A percentile compares a stretch with the other conserved stretches of the same genome.
Conservation (phyloP, 2,113 vertebrate genomes). For the Brienomyrus brachyistius region DNA sequence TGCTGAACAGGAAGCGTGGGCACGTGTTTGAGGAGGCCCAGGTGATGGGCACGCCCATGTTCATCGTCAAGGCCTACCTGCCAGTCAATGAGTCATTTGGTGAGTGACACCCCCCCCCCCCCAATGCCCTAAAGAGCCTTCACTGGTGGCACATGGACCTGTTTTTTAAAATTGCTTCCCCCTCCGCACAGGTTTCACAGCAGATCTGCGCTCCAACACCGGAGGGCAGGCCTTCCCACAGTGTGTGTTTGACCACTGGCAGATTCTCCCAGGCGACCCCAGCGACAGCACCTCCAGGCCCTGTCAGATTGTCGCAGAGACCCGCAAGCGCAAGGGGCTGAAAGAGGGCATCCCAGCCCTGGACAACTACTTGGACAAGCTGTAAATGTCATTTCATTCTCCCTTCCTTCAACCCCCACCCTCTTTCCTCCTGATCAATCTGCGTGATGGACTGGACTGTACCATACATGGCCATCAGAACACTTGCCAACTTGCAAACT, state of each 20-base stretch:
- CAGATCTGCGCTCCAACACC: constrained; percentile 84
- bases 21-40: constrained; percentile 81
- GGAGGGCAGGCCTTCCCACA: constrained; percentile 93
- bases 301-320: constrained; percentile 68
- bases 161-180: not conserved
- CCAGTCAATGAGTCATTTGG: constrained; percentile 91
- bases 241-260: constrained; percentile 95
- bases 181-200: constrained; percentile 74
- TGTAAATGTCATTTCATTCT: constrained; percentile 52
- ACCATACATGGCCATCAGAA: constrained; percentile 13
- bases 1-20: constrained; percentile 83
- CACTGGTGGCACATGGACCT: too few species aligned
- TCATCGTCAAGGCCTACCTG: constrained; percentile 80
- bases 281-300: constrained; percentile 64
- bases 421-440: not conserved
- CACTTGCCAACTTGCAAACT: constrained; percentile 5
- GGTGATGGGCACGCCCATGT: constrained; percentile 83
- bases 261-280: constrained; percentile 83
- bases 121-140: not conserved
- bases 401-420: not conserved
- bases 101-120: constrained; percentile 48
- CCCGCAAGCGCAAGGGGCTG: constrained; percentile 86
- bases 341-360: constrained; percentile 84
- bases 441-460: constrained; percentile 14
- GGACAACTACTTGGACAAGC: constrained; percentile 93